Base-by-base conservation (phyloP, 2,113 vertebrate genomes). In the Thermophis baileyi region DNA sequence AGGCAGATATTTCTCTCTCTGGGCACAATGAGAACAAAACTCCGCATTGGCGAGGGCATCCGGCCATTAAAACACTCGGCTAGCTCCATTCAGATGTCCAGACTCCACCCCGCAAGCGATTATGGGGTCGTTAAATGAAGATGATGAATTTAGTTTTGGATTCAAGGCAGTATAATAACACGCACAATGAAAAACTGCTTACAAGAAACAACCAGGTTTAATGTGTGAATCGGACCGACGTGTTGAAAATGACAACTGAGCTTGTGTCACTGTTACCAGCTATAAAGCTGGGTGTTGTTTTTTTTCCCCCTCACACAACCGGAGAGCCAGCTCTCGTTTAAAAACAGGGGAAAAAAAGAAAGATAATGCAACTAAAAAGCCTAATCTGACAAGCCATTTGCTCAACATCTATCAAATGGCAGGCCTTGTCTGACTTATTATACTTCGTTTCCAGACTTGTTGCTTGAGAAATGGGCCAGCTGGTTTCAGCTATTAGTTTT, bases 381-480 rank as follows among this genome's bases (percentile, higher is more conserved):
- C 8, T 40, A 90, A 44, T 81, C 90, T 51, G 60, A 55, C 12
- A 35, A 44, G 91, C 18, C 89, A 53, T 94, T 86, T 90, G 55
- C 92, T 57, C 90, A 86, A 95, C 0, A 22, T 47, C 20, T 12
- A 27, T 55, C 8, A 5, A 35, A 12, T 53, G 89, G 25, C 27
- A 91, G 89, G 89, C 18, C 90, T 46, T 49, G 3, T 69, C 55
- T 57, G 55, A 25, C 47, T 20, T 87, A 30, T 87, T 87, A 44
- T 8, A 40, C 14, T 0, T 9, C 54, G n/a, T 92, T 54, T 12
- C 88, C 10, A n/a, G 92, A 57, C 74, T 90, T 90, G 27, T 63
- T 92, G 90, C 54, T 94, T 92, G 94, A 46, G 49, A 85, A 57
- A 49, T 49, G 8, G 10, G 55, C 54, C 93, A 95, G 95, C 53